phyloP scores from a whole-genome alignment of 1,140 invertebrate genomes.

The Heterodera carotae region DNA sequence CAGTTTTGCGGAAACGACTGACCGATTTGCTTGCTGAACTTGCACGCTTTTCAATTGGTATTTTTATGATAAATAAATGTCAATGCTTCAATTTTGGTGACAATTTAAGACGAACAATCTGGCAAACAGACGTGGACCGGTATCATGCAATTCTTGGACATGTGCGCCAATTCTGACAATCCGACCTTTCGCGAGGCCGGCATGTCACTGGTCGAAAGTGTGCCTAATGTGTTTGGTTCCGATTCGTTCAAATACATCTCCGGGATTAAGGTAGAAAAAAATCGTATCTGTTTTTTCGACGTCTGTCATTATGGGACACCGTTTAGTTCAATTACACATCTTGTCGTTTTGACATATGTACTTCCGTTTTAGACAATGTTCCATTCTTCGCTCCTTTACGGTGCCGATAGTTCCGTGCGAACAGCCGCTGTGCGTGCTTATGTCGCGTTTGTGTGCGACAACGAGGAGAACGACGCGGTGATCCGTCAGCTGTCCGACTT shows the following conservation, averaged over 20 bases:
- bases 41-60: conserved; percentile 83
- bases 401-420: conserved; percentile 42
- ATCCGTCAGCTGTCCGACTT: conserved; percentile 84
- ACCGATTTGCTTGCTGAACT: conserved; percentile 92
- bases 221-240: conserved; percentile 94
- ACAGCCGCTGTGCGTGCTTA: conserved; percentile 70
- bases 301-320: too few relatives aligned
- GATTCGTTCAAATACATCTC: conserved; percentile 86
- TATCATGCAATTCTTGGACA: conserved; percentile 91
- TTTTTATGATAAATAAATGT: conserved; percentile 31
- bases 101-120: conserved; percentile 77
- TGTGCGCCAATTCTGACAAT: conserved; percentile 81
- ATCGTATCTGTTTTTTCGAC: conserved; percentile 68
- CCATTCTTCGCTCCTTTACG: conserved; percentile 44
- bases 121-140: conserved; percentile 96
- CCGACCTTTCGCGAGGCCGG: conserved; percentile 86
- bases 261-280: conserved; percentile 72
- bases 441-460: conserved; percentile 83
- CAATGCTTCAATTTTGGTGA: conserved; percentile 15
- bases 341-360: conserved; percentile 67
- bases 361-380: conserved; percentile 47
- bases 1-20: conserved; percentile 80
- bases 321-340: conserved; percentile 71
- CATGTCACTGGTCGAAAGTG: conserved; percentile 88
- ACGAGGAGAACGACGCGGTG: conserved; percentile 84